Evolutionary conservation across 2,888 invertebrate species (phyloP), one percentile per base, ranked within the genome.

Genomic region (Alcis repandata): DNA sequence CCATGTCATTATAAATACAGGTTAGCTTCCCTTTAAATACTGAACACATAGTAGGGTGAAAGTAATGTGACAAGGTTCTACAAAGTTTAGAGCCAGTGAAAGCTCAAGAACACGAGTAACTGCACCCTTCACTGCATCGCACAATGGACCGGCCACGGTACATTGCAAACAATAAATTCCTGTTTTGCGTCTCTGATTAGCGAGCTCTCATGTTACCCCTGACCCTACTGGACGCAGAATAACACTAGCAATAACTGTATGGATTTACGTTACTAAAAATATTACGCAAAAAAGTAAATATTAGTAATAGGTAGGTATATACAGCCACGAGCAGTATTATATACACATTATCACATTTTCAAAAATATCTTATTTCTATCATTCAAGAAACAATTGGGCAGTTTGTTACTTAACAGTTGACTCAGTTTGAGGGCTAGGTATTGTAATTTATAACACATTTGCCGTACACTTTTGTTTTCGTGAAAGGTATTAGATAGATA

Each of bases 151-250:
- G 84, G 80, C 84, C 79, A 89, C 80, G 90, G 87, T 82, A 88
- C 87, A 89, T 79, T 87, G 88, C 88, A 86, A 87, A 89, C 90
- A 90, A 90, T 92, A 92, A 91, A 91, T 89, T 90, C 83, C 83
- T 85, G 87, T 89, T 90, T 90, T 89, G 89, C 86, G 86, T 88
- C 87, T 91, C 90, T 92, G 91, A 92, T 92, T 92, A 90, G 90
- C 86, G 67, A 57, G 72, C 76, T 83, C 88, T 92, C 92, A 81
- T 79, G 90, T 93, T 92, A 87, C 92, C 77, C 83, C 80, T 84
- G 84, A 84, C 82, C 82, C 79, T 77, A 75, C 9, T 17, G 15
- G 36, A 40, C 79, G 78, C 79, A 64, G 68, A 58, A 63, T 68
- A 68, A 7, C n/a, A n/a, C 70, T 76, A 74, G 75, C 48, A 68